phyloP scores from a whole-genome alignment of 1,140 invertebrate species.

The Aphaenogaster ashmeadi region DNA sequence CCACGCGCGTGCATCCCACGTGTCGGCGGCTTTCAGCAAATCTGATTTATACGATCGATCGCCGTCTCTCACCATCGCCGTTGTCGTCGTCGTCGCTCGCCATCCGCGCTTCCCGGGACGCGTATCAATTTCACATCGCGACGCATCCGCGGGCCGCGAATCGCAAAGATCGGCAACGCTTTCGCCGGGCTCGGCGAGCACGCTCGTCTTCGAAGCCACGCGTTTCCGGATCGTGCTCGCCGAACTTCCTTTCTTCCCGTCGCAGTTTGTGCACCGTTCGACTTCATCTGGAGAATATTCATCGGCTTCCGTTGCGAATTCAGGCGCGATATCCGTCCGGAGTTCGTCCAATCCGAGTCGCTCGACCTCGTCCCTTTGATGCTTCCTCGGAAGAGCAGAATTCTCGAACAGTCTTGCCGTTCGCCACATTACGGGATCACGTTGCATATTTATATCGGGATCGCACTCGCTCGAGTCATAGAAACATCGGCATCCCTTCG shows the following conservation, averaged over 20 bases:
- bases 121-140: conserved; percentile 10
- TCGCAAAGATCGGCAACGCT: conserved; percentile 33
- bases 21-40: conserved; percentile 34
- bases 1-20: conserved; percentile 2
- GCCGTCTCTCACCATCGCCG: not conserved
- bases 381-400: not conserved
- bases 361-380: conserved; percentile 33
- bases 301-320: conserved; percentile 33
- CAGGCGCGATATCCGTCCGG: not conserved
- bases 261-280: not conserved
- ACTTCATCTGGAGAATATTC: conserved; percentile 21
- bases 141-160: not conserved
- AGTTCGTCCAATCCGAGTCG: not conserved
- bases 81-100: not conserved
- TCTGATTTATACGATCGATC: conserved; percentile 47
- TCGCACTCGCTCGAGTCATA: conserved; percentile 14
- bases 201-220: conserved; percentile 48
- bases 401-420: not conserved
- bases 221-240: conserved; percentile 25
- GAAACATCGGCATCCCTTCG: conserved; percentile 31
- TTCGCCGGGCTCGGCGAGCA: conserved; percentile 51
- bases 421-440: not conserved
- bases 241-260: not conserved
- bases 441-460: conserved; percentile 46
- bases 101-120: not conserved